phyloP scores from a whole-genome alignment of 2,113 vertebrate genomes.

The Lophotis ruficrista region DNA sequence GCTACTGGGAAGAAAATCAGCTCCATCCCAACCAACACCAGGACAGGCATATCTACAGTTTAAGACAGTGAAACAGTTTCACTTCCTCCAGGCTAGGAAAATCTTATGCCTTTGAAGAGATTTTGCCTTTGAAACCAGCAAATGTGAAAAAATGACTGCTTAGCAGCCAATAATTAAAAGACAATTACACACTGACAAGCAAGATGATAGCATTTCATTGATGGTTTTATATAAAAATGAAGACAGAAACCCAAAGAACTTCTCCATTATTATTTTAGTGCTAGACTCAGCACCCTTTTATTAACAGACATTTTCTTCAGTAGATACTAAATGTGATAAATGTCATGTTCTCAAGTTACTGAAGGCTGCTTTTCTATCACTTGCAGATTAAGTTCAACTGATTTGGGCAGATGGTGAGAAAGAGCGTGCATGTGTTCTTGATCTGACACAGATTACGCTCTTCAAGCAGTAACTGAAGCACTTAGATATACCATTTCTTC shows the following conservation, averaged over 20 bases:
- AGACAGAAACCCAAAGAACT: slow-evolving; percentile 18
- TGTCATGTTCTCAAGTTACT: neutral
- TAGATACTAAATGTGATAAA: neutral
- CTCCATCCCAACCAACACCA: too few relatives aligned
- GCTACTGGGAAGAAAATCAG: too few relatives aligned
- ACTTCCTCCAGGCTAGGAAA: neutral
- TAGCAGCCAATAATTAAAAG: slow-evolving; percentile 23
- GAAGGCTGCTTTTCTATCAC: slow-evolving; percentile 6
- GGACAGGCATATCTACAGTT: neutral
- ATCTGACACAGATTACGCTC: neutral
- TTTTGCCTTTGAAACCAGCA: neutral
- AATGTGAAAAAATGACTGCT: neutral
- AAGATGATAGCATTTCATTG: neutral
- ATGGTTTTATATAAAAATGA: neutral
- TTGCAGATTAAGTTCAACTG: neutral
- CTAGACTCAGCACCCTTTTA: neutral
- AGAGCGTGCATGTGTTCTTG: neutral
- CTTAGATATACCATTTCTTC: neutral
- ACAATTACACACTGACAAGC: slow-evolving; percentile 4
- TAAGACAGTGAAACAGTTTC: neutral
- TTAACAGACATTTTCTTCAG: slow-evolving; percentile 7
- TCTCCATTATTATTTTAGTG: neutral
- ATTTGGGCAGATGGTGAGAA: neutral
- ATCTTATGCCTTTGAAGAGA: neutral
- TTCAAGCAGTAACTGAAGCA: neutral